Evolutionary conservation across 2,113 vertebrate species (phyloP).

Genomic region (Salminus brasiliensis): DNA sequence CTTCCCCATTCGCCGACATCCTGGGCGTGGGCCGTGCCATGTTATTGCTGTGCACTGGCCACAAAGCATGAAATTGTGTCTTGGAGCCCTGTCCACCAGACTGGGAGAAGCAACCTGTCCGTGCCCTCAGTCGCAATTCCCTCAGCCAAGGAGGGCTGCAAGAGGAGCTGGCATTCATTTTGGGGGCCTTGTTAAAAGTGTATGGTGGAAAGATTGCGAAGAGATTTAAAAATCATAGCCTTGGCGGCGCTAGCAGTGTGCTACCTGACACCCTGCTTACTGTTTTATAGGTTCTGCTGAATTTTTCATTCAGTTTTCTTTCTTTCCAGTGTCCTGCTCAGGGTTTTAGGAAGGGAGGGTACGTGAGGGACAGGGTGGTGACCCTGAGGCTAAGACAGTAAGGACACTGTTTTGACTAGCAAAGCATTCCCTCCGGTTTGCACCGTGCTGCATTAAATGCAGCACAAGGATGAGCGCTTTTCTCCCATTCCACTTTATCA

Average conservation of each 20-base stretch:
- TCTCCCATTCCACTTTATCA: constrained; percentile 28
- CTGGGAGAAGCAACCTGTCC: constrained; percentile 47
- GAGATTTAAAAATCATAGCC: constrained; percentile 56
- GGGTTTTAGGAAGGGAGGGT: constrained; percentile 39
- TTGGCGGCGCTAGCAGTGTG: constrained; percentile 34
- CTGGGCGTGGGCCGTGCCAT: constrained; percentile 38
- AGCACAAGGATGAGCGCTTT: constrained; percentile 12
- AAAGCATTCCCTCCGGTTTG: constrained; percentile 1
- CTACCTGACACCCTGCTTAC: constrained; percentile 47
- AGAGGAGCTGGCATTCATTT: constrained; percentile 52
- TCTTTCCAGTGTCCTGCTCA: constrained; percentile 23
- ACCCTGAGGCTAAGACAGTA: constrained; percentile 47
- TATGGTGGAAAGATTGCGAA: constrained; percentile 49
- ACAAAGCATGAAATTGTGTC: constrained; percentile 70
- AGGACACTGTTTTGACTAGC: constrained; percentile 46
- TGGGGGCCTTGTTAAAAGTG: constrained; percentile 55
- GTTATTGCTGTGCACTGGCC: constrained; percentile 60
- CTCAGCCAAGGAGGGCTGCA: constrained; percentile 43
- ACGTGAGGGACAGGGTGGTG: constrained; percentile 38
- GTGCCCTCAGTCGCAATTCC: constrained; percentile 42
- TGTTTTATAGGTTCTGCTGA: constrained; percentile 50
- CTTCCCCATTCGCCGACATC: constrained; percentile 35
- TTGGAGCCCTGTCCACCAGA: constrained; percentile 55
- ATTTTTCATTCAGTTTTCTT: constrained; percentile 46
- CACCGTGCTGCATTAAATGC: constrained; percentile 21